These are phyloP conservation scores for Caenorhabditis japonica DNA, from an alignment of 2,888 invertebrate genomes.

Conservation along the genomic window DNA sequence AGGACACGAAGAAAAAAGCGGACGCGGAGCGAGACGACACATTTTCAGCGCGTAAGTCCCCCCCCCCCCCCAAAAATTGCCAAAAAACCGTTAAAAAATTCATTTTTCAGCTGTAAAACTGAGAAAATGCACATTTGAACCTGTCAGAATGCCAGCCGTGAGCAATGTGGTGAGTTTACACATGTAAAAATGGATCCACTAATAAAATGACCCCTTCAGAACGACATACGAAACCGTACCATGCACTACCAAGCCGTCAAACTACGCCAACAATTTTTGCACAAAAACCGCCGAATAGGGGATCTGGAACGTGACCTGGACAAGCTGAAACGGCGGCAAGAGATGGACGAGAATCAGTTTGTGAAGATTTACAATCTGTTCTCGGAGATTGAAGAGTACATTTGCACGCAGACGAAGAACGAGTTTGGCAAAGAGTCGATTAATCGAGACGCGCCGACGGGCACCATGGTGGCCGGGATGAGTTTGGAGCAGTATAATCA, in stretches of 20 bases:
- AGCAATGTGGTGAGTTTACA: constrained; percentile 63
- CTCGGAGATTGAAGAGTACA: constrained; percentile 82
- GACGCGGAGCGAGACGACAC: constrained; percentile 31
- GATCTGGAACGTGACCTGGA: constrained; percentile 88
- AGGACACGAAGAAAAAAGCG: not conserved
- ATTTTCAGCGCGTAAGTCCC: too few species aligned
- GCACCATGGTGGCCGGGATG: constrained; percentile 7
- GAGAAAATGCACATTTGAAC: constrained; percentile 68
- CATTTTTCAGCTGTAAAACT: constrained; percentile 46
- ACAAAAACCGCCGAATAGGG: constrained; percentile 89
- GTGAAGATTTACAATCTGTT: constrained; percentile 88
- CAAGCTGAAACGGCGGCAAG: constrained; percentile 92
- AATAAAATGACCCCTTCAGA: constrained; percentile 62
- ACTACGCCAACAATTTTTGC: constrained; percentile 87
- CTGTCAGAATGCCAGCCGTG: constrained; percentile 70
- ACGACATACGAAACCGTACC: constrained; percentile 64
- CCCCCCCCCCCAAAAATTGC: too few species aligned
- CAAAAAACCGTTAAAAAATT: too few species aligned
- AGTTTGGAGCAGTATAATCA: not conserved
- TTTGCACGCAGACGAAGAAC: constrained; percentile 20
- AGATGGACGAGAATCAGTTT: constrained; percentile 95
- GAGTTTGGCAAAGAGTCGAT: constrained; percentile 8
- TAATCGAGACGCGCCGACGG: constrained; percentile 3
- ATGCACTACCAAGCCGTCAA: constrained; percentile 91
- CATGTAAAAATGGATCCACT: not conserved